These are phyloP conservation scores for Ceratosolen fusciceps DNA, from an alignment of 1,140 invertebrate genomes.

Conservation along the genomic window DNA sequence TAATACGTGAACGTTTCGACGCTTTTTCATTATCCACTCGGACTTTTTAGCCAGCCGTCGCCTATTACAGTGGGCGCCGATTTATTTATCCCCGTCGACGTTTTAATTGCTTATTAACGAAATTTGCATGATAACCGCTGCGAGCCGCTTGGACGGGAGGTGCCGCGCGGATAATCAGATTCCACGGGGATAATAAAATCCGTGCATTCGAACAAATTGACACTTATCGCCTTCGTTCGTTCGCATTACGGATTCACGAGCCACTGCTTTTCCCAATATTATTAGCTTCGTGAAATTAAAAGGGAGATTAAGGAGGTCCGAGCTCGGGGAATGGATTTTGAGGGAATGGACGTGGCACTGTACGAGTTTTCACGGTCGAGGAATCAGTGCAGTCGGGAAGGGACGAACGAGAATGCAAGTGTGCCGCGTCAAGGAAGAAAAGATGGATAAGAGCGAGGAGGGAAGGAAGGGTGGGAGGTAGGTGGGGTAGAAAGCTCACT, in stretches of 20 bases:
- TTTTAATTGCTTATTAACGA: slow-evolving; percentile 47
- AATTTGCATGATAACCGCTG: not conserved
- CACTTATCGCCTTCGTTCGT: no score
- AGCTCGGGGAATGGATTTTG: slow-evolving; percentile 23
- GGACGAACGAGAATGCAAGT: not conserved
- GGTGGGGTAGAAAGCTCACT: slow-evolving; percentile 58
- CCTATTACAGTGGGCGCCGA: not conserved
- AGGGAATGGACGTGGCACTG: slow-evolving; percentile 8
- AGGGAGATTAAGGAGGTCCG: no score
- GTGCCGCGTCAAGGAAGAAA: no score
- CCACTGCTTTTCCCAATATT: no score
- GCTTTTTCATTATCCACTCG: slow-evolving; percentile 19
- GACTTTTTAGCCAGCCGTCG: not conserved
- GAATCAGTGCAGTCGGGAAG: slow-evolving; percentile 16
- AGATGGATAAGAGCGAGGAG: slow-evolving; percentile 20
- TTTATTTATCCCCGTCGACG: slow-evolving; percentile 36
- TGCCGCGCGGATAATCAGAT: slow-evolving; percentile 33
- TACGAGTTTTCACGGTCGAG: slow-evolving; percentile 45
- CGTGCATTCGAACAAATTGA: not conserved
- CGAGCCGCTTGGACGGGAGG: not conserved
- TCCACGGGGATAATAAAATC: slow-evolving; percentile 1
- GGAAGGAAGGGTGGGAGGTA: not conserved
- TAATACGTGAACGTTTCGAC: no score
- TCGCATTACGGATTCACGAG: no score
- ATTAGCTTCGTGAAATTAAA: no score